These are phyloP conservation scores for Epinephelus lanceolatus DNA, from an alignment of 2,113 vertebrate species.

Conservation along the genomic window DNA sequence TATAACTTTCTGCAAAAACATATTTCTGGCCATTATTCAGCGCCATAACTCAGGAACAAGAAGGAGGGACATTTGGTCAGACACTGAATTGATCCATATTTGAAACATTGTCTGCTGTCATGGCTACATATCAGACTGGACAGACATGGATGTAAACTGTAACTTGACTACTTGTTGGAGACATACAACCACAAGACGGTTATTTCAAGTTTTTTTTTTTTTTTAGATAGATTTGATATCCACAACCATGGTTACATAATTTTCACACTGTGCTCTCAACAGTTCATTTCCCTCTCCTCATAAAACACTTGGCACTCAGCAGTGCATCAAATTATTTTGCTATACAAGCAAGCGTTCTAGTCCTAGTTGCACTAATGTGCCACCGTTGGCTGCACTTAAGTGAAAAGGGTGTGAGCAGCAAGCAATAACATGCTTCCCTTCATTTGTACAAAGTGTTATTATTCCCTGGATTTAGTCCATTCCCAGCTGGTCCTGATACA, in stretches of 20 bases:
- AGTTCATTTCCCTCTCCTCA: constrained; percentile 46
- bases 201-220: background rate
- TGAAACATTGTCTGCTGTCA: too few species aligned
- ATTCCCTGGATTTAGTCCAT: constrained; percentile 15
- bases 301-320: constrained; percentile 52
- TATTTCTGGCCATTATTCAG: too few species aligned
- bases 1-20: too few species aligned
- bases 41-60: too few species aligned
- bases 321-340: constrained; percentile 35
- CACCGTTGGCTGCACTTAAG: constrained; percentile 39
- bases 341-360: constrained; percentile 27
- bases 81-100: too few species aligned
- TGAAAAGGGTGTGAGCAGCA: constrained; percentile 26
- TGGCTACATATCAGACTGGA: too few species aligned
- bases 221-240: constrained; percentile 12
- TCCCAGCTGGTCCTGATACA: constrained; percentile 11
- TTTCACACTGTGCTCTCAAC: constrained; percentile 46
- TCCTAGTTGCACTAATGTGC: constrained; percentile 42
- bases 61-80: too few species aligned
- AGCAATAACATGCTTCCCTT: constrained; percentile 13
- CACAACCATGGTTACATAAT: constrained; percentile 42
- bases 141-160: too few species aligned
- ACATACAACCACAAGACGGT: too few species aligned
- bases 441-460: constrained; percentile 43
- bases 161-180: too few species aligned